Base-by-base conservation (phyloP, 1,140 invertebrate species). In the Propsilocerus akamusi region DNA sequence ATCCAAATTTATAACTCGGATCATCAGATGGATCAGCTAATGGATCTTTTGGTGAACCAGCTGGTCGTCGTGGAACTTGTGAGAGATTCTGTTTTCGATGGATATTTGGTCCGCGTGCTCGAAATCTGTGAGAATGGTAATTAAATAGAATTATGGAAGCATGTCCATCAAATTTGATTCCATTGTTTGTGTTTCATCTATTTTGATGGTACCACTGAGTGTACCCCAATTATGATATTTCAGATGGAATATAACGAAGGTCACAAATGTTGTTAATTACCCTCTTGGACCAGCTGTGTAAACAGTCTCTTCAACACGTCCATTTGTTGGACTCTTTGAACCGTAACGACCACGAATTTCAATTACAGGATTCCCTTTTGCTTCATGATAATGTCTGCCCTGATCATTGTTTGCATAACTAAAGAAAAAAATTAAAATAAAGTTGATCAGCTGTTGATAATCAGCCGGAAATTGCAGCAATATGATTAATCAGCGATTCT, bases 241-340 rank as follows among this genome's bases (percentile, higher is more conserved):
- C 25, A 49, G 58, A 47, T 54, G 53, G 47, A 53, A 55, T 51
- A 55, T 54, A 57, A 53, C 53, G 53, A 57, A 57, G 54, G 57
- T 55, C 57, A 57, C 28, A 14, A 25, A 49, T 49, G 53, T 49
- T 25, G 1, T 5, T 51, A 62, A 66, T 69, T 60, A 75, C 73
- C 80, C 80, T 63, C 78, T 71, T 53, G 75, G 75, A 52, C 80
- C 80, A 48, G 79, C 77, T n/a, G 80, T 80, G 57, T 82, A 83
- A 34, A 74, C 66, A 14, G 77, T 80, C 58, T 78, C 72, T 54
- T 80, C 76, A 48, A 79, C 66, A 46, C 68, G 67, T 26, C 77
- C 75, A 54, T 73, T 77, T 48, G 68, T 71, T 11, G 78, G 76
- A 60, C 77, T 77, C 55, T 74, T 65, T 47, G 72, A 71, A 41